These are phyloP conservation scores for Nymphalis c-album DNA, from an alignment of 2,888 invertebrate genomes.

Conservation along the genomic window DNA sequence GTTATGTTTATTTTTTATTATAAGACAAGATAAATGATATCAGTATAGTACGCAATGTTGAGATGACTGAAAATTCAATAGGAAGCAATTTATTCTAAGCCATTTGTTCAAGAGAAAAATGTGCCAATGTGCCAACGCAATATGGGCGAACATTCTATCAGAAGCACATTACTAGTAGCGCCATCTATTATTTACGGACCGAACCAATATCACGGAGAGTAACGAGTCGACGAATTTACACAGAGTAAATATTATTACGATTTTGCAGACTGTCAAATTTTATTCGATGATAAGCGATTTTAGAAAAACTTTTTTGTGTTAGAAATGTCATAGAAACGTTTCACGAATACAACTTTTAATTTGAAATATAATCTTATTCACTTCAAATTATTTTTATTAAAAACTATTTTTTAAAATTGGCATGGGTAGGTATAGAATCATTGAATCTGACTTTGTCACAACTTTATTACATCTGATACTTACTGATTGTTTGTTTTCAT, in stretches of 20 bases:
- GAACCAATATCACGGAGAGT: slow-evolving; percentile 34
- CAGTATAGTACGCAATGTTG: not conserved
- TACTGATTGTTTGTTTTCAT: not conserved
- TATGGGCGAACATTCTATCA: slow-evolving; percentile 18
- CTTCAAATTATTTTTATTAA: no score
- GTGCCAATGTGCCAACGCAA: slow-evolving; percentile 28
- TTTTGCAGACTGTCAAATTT: not conserved
- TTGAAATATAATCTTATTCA: no score
- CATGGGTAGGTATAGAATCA: no score
- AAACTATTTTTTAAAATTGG: no score
- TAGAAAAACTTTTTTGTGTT: no score
- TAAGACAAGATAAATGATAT: not conserved
- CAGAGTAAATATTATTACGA: slow-evolving; percentile 18
- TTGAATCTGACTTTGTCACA: not conserved
- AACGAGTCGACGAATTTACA: slow-evolving; percentile 20
- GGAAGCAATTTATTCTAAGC: slow-evolving; percentile 25
- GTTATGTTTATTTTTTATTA: not conserved
- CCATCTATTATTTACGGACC: slow-evolving; percentile 30
- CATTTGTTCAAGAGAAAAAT: slow-evolving; percentile 27
- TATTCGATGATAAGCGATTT: not conserved
- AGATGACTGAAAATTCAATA: slow-evolving; percentile 25
- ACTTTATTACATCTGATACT: not conserved
- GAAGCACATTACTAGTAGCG: slow-evolving; percentile 17
- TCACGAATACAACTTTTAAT: no score
- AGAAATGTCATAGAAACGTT: no score